phyloP scores from a whole-genome alignment of 2,113 vertebrate species.

The Micromys minutus region DNA sequence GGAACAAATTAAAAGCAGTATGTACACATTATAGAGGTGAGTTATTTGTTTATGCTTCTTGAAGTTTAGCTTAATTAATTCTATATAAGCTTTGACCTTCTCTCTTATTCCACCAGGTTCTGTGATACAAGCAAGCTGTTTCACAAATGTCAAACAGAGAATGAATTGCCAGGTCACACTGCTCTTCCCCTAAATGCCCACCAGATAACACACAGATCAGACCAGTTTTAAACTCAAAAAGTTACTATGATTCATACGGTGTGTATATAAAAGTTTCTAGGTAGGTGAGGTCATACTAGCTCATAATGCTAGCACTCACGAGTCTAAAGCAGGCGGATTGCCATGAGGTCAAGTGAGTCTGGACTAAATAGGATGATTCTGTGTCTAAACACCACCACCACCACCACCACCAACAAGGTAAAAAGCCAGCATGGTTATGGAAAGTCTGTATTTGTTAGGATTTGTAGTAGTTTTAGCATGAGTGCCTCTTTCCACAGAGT shows the following conservation, averaged over 20 bases:
- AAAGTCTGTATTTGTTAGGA: not conserved
- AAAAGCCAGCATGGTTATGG: too few relatives aligned
- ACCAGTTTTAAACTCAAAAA: not conserved
- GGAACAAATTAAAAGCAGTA: not conserved
- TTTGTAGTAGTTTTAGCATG: not conserved
- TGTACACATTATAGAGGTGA: not conserved
- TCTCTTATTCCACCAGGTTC: not conserved
- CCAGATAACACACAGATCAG: not conserved
- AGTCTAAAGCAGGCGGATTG: not conserved
- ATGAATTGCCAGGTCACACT: not conserved
- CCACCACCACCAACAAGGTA: not conserved
- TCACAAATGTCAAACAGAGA: conserved; percentile 19
- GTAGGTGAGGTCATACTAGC: not conserved
- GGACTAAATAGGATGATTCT: not conserved
- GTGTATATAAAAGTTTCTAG: not conserved
- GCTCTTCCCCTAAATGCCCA: not conserved
- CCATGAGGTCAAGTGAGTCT: not conserved
- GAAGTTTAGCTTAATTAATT: not conserved
- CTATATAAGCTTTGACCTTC: not conserved
- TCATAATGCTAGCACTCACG: not conserved
- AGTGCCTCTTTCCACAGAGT: conserved; percentile 5
- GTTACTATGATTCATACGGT: not conserved
- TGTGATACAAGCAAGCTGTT: not conserved
- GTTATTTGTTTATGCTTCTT: not conserved
- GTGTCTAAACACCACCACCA: not conserved